Evolutionary conservation across 2,113 vertebrate genomes (phyloP), one percentile per base, ranked within the genome.

Genomic region (Morone saxatilis): DNA sequence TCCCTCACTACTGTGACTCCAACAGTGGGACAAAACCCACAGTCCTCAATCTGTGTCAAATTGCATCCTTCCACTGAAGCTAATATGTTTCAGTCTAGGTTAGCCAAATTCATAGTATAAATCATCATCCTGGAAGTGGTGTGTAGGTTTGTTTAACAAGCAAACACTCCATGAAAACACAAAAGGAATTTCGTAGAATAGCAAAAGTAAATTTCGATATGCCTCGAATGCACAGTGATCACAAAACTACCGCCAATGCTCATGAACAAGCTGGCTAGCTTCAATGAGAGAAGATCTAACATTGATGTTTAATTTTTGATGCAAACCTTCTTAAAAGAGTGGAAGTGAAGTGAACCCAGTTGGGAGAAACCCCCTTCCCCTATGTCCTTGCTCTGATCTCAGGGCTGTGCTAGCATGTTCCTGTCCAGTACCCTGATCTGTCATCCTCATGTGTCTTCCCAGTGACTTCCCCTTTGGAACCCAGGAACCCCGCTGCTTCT

Each of bases 401-500:
- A 71, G 60, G 76, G 57, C 73, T 83, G 79, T 78, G 73, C 74
- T 80, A 83, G 88, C 90, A 54, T 92, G 77, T 86, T 79, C 86
- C 67, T 56, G 74, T 73, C 68, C n/a, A 22, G 7, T n/a, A 45
- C 36, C 67, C 53, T 6, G 67, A 70, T 47, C 43, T 22, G 60
- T 69, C 65, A 41, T 54, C 63, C 0, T 71, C 62, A 12, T 11
- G 6, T 48, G 59, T 80, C 57, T 68, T 60, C 69, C 51, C 45
- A 13, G 8, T 11, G n/a, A 66, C 41, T 20, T n/a, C 12, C 45
- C 67, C 71, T 56, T n/a, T 10, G 31, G 17, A 80, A 19, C 60
- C 56, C 16, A 40, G 61, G 53, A 79, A 50, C 57, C 71, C 75
- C 31, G 40, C 48, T 76, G 82, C 88, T 86, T 83, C 70, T 62